phyloP scores from a whole-genome alignment of 2,113 vertebrate genomes.

The Bettongia penicillata region DNA sequence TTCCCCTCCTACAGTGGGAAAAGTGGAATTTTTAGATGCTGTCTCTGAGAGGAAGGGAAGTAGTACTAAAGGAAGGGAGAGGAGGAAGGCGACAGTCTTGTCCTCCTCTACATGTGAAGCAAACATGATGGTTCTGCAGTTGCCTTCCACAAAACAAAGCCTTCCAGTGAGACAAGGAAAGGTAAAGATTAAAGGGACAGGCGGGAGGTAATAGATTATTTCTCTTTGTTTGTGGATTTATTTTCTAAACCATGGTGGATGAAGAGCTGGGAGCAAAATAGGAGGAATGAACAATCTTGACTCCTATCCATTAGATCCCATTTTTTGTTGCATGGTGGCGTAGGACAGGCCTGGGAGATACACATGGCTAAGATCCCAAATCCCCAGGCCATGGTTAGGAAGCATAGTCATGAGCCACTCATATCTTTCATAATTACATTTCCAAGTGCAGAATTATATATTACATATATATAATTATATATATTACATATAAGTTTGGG shows the following conservation, averaged over 20 bases:
- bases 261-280: neutral
- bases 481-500: too few species aligned
- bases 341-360: neutral
- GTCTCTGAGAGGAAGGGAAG: neutral
- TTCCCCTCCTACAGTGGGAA: neutral
- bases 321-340: neutral
- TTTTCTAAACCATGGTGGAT: neutral
- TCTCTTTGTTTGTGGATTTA: neutral
- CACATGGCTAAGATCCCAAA: too few species aligned
- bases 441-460: too few species aligned
- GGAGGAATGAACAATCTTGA: neutral
- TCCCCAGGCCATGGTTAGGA: too few species aligned
- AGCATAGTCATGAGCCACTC: too few species aligned
- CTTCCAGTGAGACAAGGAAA: neutral
- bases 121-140: neutral
- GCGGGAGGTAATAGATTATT: neutral
- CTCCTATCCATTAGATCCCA: neutral
- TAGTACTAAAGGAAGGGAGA: too few species aligned
- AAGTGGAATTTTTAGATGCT: neutral
- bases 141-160: neutral
- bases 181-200: neutral
- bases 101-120: neutral
- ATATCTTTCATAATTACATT: too few species aligned
- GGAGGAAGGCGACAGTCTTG: neutral
- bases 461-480: too few species aligned